Base-by-base conservation (phyloP, 2,888 invertebrate species). In the Dioctria linearis region DNA sequence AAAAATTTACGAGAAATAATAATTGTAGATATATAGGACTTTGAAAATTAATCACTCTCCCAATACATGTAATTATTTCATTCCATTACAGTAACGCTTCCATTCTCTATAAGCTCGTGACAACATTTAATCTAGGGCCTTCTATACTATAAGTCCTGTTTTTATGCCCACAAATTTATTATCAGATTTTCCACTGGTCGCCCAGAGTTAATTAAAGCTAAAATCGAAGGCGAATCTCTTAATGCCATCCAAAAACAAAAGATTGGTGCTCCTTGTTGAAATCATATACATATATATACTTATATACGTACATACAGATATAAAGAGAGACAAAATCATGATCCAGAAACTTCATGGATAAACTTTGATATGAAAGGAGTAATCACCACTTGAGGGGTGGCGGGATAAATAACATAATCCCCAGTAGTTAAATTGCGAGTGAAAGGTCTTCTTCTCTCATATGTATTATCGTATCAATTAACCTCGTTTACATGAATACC, bases 161-260 rank as follows among this genome's bases (percentile, higher is more conserved):
- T 73, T 73, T 73, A 59, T 42, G 73, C 57, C 59, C 51, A 13
- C 37, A 73, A 73, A 59, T 73, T 73, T 57, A 73, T 73, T 57
- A 57, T 59, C 42, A 73, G 73, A 73, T 73, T 73, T 73, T 49
- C 43, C 9, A 49, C 69, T n/a, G 57, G 57, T 73, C 73, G 57
- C 73, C 25, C 25, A 25, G 25, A 73, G 73, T 73, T 73, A 73
- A 73, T 73, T 73, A 73, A 73, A 73, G 54, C 59, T 42, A 51
- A 59, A 73, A 73, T 73, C 73, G 73, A 73, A 73, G 73, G 40
- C 42, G 73, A 73, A 73, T 73, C 73, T 59, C 59, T 73, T 73
- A 73, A 73, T 73, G 39, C 73, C 59, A 25, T 37, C 6, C 37
- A 61, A 61, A 46, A 46, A 46, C 46, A 46, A 46, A 46, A 8